A percentile compares a stretch with the other conserved stretches of the same genome.
Conservation (phyloP, 2,797 vertebrate genomes). For the Eutrigla gurnardus region DNA sequence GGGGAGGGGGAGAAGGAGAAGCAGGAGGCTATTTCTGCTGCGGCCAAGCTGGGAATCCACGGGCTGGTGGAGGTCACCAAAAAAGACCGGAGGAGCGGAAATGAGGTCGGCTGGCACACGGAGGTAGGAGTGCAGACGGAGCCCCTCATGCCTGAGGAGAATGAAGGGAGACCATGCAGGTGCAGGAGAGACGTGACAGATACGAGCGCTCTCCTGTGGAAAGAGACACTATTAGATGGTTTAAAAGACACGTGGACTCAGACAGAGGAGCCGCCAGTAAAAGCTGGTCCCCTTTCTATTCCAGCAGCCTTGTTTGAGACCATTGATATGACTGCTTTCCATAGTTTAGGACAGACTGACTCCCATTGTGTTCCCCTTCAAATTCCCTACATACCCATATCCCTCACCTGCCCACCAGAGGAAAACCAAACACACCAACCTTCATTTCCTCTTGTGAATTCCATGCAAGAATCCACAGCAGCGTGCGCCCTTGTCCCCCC, state of each 20-base stretch:
- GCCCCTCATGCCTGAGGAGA: constrained; percentile 15
- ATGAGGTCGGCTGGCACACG: accelerated
- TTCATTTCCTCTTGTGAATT: not conserved
- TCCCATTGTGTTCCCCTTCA: constrained; percentile 17
- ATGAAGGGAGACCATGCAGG: not conserved
- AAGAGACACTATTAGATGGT: constrained; percentile 23
- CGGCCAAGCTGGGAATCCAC: constrained; percentile 74
- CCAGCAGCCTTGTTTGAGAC: constrained; percentile 49
- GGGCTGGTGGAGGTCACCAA: constrained; percentile 74
- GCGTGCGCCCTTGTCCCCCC: not conserved
- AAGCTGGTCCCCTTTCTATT: not conserved
- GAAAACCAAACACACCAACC: constrained; percentile 29
- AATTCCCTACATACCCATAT: constrained; percentile 53
- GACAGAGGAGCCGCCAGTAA: constrained; percentile 54
- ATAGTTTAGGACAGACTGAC: constrained; percentile 31
- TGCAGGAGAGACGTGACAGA: constrained; percentile 57
- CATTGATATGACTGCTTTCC: constrained; percentile 49
- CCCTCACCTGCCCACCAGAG: constrained; percentile 45
- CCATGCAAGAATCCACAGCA: constrained; percentile 29
- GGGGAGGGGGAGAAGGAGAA: constrained; percentile 75
- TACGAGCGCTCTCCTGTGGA: constrained; percentile 51
- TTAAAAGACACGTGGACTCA: constrained; percentile 62
- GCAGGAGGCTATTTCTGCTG: constrained; percentile 75
- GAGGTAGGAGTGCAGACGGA: constrained; percentile 74
- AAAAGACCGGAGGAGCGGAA: not conserved